Conservation (phyloP, 2,113 vertebrate genomes). For the Mixornis gularis region DNA sequence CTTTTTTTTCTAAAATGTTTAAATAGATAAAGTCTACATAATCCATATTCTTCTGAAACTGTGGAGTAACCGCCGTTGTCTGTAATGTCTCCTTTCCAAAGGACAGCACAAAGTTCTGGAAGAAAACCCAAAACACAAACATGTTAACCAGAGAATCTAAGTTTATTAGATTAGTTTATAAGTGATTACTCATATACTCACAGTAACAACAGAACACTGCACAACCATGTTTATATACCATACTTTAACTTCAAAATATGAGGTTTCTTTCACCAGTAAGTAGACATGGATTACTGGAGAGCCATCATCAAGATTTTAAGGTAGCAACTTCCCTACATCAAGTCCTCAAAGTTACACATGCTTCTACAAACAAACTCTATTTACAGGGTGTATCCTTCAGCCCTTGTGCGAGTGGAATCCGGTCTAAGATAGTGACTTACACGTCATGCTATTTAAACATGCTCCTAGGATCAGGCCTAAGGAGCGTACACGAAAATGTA, state of each 20-base stretch:
- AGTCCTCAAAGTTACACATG: background rate
- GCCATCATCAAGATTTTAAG: background rate
- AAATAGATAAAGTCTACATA: constrained; percentile 79
- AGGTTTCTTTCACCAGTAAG: background rate
- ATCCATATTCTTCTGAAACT: constrained; percentile 3
- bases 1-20: constrained; percentile 73
- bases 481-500: background rate
- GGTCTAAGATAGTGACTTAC: background rate
- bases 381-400: constrained; percentile 1
- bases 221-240: background rate
- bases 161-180: background rate
- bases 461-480: background rate
- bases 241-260: background rate
- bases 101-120: constrained; percentile 56
- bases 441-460: background rate
- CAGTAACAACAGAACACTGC: background rate
- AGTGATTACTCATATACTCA: background rate
- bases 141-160: background rate
- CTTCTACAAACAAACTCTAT: constrained; percentile 1
- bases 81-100: constrained; percentile 66
- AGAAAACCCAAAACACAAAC: background rate
- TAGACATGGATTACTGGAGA: background rate
- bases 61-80: constrained; percentile 56
- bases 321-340: background rate
- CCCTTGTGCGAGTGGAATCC: background rate